Conservation (phyloP, 1,140 invertebrate genomes). For the Drosophila setifemur region DNA sequence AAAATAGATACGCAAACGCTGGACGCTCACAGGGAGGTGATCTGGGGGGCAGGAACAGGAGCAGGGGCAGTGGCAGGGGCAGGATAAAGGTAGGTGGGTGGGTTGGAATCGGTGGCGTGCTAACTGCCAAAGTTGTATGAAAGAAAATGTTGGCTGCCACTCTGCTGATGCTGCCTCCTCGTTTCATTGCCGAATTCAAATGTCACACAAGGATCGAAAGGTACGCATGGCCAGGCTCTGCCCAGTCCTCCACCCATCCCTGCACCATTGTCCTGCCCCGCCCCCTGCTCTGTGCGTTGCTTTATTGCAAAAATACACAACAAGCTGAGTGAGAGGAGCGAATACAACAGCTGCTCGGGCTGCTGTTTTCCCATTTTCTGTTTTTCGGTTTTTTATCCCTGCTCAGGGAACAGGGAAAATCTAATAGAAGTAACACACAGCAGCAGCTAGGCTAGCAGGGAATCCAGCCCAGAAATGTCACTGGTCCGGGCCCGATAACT, state of each 20-base stretch:
- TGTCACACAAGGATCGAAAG: slow-evolving; percentile 80
- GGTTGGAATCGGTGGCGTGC: neutral
- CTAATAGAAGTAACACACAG: slow-evolving; percentile 65
- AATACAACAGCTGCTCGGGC: slow-evolving; percentile 66
- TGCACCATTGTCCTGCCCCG: too few species aligned
- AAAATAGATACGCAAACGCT: slow-evolving; percentile 74
- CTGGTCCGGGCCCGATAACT: slow-evolving; percentile 70
- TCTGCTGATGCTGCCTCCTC: neutral
- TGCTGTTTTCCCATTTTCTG: slow-evolving; percentile 7
- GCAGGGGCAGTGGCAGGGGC: neutral
- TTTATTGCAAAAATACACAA: slow-evolving; percentile 76
- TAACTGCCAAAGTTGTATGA: slow-evolving; percentile 52
- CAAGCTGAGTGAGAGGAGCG: neutral
- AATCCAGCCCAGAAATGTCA: slow-evolving; percentile 69
- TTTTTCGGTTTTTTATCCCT: slow-evolving; percentile 11
- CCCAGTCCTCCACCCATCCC: neutral
- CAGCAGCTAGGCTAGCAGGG: neutral
- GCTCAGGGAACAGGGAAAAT: slow-evolving; percentile 26
- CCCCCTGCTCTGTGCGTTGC: slow-evolving; percentile 4
- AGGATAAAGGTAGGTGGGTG: too few species aligned
- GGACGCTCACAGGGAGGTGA: neutral
- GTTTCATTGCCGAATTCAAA: slow-evolving; percentile 66
- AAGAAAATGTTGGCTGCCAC: slow-evolving; percentile 51
- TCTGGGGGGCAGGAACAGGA: neutral
- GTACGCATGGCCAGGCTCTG: slow-evolving; percentile 68